A percentile compares a stretch with the other conserved stretches of the same genome.
These are phyloP conservation scores for Tipula vernalis DNA, from an alignment of 2,888 invertebrate species.

Conservation along the genomic window DNA sequence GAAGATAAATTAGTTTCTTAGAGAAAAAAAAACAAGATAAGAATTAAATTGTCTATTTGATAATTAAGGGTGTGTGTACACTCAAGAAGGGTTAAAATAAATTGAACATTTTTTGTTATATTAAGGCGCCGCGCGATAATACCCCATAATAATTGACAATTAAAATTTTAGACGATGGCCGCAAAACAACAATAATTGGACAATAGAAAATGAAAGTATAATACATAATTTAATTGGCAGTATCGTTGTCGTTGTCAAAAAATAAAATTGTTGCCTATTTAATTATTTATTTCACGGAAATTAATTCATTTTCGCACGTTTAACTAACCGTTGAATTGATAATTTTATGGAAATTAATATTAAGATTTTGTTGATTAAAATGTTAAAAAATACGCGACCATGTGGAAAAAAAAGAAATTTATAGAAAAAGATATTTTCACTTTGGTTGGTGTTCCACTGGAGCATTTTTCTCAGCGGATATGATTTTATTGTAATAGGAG, in stretches of 20 bases:
- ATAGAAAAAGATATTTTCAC: too few species aligned
- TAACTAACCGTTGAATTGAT: background rate
- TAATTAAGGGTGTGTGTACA: background rate
- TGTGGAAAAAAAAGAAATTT: too few species aligned
- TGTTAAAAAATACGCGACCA: background rate
- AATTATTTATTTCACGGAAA: background rate
- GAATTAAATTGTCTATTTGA: background rate
- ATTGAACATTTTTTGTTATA: background rate
- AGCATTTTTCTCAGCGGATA: too few species aligned
- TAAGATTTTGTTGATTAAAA: background rate
- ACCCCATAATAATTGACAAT: background rate
- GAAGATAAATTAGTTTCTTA: background rate
- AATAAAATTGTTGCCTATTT: background rate
- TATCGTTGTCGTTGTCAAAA: background rate
- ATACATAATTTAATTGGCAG: background rate
- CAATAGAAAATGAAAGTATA: background rate
- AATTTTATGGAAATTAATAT: background rate
- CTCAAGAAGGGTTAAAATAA: background rate
- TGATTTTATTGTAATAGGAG: too few species aligned
- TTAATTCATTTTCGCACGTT: background rate
- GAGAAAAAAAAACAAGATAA: background rate
- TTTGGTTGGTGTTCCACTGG: too few species aligned
- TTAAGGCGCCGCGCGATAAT: background rate
- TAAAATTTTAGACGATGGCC: background rate
- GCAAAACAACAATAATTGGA: background rate